phyloP scores from a whole-genome alignment of 1,140 invertebrate genomes.

The Homarus americanus region DNA sequence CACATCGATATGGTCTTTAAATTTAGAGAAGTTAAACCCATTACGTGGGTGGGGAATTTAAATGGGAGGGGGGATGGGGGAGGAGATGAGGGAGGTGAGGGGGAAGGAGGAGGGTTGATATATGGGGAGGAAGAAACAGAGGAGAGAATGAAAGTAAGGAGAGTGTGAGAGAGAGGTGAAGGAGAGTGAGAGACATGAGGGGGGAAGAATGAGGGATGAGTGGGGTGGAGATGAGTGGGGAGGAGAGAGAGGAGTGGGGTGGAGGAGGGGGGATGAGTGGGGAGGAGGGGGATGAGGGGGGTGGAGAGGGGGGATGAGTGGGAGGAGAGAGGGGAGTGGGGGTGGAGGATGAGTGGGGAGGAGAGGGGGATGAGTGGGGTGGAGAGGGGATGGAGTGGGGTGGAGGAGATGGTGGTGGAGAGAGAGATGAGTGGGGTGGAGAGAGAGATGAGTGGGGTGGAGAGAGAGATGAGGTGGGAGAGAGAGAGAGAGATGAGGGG shows the following conservation, averaged over 20 bases:
- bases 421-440: no score
- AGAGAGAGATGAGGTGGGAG: no score
- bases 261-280: no score
- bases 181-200: background rate
- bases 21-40: background rate
- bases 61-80: background rate
- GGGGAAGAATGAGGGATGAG: background rate
- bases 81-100: background rate
- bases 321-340: background rate
- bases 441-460: no score
- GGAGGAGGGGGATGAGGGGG: no score
- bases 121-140: background rate
- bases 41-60: background rate
- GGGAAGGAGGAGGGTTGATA: background rate
- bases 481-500: no score
- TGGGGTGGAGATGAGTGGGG: background rate
- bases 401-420: no score
- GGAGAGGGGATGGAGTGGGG: no score
- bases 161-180: no score
- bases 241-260: background rate
- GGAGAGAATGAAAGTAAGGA: background rate
- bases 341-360: background rate
- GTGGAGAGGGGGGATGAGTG: background rate
- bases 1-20: background rate
- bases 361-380: no score